Evolutionary conservation across 2,797 vertebrate species (phyloP).

Genomic region (Pseudomugil gertrudae): DNA sequence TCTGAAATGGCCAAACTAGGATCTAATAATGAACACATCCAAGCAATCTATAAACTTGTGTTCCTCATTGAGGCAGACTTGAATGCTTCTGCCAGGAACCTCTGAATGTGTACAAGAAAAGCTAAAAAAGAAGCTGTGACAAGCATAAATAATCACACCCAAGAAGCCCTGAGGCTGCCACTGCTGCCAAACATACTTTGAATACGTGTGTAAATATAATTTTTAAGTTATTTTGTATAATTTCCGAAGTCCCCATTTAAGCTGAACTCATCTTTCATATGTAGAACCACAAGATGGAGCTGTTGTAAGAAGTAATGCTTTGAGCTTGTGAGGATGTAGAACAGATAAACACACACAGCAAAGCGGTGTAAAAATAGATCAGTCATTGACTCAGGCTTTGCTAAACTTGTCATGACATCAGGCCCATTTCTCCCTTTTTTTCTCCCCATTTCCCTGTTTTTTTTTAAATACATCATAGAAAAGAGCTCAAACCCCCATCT

Average conservation of each 20-base stretch:
- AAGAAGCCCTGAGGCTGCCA: not conserved
- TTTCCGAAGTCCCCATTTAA: not conserved
- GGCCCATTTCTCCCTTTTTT: not conserved
- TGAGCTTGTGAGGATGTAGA: constrained; percentile 60
- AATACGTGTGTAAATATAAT: not conserved
- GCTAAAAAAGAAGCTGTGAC: too few species aligned
- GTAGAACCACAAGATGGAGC: constrained; percentile 54
- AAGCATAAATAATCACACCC: not conserved
- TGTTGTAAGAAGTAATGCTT: constrained; percentile 3
- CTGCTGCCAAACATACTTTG: not conserved
- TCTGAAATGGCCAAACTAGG: not conserved
- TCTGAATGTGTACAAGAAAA: too few species aligned
- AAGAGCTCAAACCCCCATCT: constrained; percentile 5
- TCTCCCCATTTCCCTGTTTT: constrained; percentile 14
- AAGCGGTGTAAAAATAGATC: constrained; percentile 52
- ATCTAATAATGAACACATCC: not conserved
- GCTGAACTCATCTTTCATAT: not conserved
- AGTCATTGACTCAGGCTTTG: constrained; percentile 33
- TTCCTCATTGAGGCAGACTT: not conserved
- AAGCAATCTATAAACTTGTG: too few species aligned
- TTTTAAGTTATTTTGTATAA: not conserved
- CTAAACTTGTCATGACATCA: constrained; percentile 36
- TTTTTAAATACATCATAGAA: constrained; percentile 23
- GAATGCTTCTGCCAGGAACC: not conserved
- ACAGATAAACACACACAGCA: constrained; percentile 60